Percentiles rank a stretch among this genome's conserved stretches.
These are phyloP conservation scores for Porites lutea DNA, from an alignment of 64 coral and sea anemone genomes.

Conservation along the genomic window DNA sequence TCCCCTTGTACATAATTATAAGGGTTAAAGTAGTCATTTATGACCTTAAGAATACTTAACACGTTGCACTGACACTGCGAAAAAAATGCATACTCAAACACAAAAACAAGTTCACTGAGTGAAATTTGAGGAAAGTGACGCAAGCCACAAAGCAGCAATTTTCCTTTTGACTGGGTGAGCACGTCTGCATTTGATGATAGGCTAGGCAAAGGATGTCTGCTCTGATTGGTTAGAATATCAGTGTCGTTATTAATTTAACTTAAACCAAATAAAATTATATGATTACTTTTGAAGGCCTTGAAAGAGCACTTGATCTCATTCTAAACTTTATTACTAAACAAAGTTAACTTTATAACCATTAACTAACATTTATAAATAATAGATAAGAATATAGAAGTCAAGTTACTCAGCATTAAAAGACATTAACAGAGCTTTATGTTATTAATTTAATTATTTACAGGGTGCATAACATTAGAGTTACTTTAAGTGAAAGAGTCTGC, in stretches of 20 bases:
- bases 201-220: neutral
- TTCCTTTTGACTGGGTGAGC: no score
- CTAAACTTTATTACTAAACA: neutral
- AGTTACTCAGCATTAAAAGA: slow-evolving; percentile 38
- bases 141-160: no score
- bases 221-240: neutral
- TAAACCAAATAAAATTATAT: neutral
- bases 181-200: no score
- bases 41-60: no score
- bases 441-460: neutral
- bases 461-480: neutral
- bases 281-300: neutral
- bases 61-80: no score
- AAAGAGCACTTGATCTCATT: neutral
- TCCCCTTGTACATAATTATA: no score
- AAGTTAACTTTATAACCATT: neutral
- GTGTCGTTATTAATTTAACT: neutral
- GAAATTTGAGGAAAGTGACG: no score
- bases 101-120: no score
- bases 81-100: no score
- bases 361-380: neutral
- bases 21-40: no score
- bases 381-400: neutral
- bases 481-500: neutral
- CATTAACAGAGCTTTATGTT: slow-evolving; percentile 16